Conservation (phyloP, 2,888 invertebrate genomes). For the Amorpha juglandis region DNA sequence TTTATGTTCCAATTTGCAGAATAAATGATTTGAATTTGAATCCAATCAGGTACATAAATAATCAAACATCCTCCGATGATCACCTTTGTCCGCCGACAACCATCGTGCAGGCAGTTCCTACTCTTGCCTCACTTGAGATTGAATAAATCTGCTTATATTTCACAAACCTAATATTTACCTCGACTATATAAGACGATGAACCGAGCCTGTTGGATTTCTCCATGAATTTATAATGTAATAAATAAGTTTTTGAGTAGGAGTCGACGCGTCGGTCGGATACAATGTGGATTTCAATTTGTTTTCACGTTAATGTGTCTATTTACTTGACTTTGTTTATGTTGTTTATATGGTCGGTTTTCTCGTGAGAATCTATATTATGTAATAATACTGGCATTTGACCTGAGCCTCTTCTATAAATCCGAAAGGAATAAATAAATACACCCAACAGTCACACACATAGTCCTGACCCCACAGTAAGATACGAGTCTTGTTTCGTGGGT, state of each 20-base stretch:
- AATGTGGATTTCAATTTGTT: slow-evolving; percentile 31
- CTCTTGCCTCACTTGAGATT: background rate
- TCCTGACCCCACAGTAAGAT: no score
- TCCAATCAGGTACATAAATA: no score
- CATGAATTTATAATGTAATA: slow-evolving; percentile 21
- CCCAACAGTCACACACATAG: no score
- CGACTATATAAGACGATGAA: slow-evolving; percentile 15
- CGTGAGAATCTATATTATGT: no score
- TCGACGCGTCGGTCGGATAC: background rate
- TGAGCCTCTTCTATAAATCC: no score
- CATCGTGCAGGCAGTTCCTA: background rate
- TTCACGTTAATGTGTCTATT: slow-evolving; percentile 32
- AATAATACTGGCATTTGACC: no score
- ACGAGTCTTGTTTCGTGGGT: no score
- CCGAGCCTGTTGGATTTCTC: background rate
- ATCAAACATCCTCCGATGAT: no score
- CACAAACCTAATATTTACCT: background rate
- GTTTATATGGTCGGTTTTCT: background rate
- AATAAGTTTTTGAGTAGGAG: slow-evolving; percentile 23
- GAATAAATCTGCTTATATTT: slow-evolving; percentile 8
- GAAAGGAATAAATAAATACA: no score
- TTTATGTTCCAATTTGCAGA: no score
- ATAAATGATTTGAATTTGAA: no score
- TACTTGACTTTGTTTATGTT: slow-evolving; percentile 31
- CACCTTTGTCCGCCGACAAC: background rate